Percentiles rank a stretch among this genome's conserved stretches.
Conservation (phyloP, 1,140 invertebrate genomes). For the Cydia amplana region DNA sequence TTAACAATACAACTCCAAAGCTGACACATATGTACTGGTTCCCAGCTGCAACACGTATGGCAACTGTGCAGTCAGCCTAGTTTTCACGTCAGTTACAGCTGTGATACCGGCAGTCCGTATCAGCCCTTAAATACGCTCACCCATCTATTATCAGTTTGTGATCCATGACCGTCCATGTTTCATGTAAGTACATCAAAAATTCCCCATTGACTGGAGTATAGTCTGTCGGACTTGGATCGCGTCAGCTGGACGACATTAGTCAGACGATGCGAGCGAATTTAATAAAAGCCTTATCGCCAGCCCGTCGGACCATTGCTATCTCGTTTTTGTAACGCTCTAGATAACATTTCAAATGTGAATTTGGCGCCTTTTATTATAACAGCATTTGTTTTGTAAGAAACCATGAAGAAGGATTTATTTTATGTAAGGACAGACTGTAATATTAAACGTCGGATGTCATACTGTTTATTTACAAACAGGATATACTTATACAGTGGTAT, state of each 20-base stretch:
- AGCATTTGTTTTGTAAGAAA: neutral
- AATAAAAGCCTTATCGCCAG: slow-evolving; percentile 70
- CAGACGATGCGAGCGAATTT: slow-evolving; percentile 74
- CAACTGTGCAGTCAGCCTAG: too few relatives aligned
- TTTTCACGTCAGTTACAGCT: too few relatives aligned
- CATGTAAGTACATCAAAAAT: neutral
- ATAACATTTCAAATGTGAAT: slow-evolving; percentile 31
- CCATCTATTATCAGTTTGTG: too few relatives aligned
- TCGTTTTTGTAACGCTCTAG: slow-evolving; percentile 33
- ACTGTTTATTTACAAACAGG: too few relatives aligned
- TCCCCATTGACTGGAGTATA: slow-evolving; percentile 33
- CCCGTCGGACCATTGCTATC: slow-evolving; percentile 36
- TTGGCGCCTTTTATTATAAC: slow-evolving; percentile 27
- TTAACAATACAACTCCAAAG: too few relatives aligned
- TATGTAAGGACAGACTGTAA: neutral
- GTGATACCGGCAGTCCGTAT: too few relatives aligned
- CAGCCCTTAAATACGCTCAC: too few relatives aligned
- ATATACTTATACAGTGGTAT: too few relatives aligned
- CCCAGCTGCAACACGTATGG: too few relatives aligned
- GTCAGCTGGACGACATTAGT: slow-evolving; percentile 75
- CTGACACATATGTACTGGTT: too few relatives aligned
- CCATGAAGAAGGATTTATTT: slow-evolving; percentile 35
- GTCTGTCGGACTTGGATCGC: slow-evolving; percentile 56
- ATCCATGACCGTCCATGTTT: neutral
- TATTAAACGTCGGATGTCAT: too few relatives aligned